Conservation (phyloP, 2,888 invertebrate genomes). For the Smittia aterrima region DNA sequence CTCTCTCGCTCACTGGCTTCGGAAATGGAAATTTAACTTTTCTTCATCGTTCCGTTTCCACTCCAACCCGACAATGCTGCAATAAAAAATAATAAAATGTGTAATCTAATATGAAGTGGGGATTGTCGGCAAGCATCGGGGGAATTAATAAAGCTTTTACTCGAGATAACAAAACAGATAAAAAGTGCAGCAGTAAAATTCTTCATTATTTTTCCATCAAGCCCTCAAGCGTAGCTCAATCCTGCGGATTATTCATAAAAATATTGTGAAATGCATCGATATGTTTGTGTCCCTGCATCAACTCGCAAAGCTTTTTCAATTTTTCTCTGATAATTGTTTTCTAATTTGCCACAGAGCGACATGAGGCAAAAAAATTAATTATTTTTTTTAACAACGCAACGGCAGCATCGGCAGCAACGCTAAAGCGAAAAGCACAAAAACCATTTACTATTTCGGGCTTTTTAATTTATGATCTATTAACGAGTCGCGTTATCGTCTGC, state of each 20-base stretch:
- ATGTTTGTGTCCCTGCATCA: neutral
- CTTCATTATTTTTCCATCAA: constrained; percentile 10
- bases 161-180: neutral
- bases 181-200: constrained; percentile 1
- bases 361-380: neutral
- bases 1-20: neutral
- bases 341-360: neutral
- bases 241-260: too few relatives aligned
- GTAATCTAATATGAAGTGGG: neutral
- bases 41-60: neutral
- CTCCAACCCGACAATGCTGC: neutral
- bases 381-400: neutral
- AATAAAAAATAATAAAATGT: neutral
- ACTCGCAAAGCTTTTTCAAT: neutral
- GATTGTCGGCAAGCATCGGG: neutral
- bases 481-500: constrained; percentile 3
- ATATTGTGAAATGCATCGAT: neutral
- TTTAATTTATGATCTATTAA: constrained; percentile 11
- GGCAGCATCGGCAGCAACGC: neutral
- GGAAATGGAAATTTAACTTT: constrained; percentile 6
- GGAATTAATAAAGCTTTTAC: constrained; percentile 4
- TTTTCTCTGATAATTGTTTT: neutral
- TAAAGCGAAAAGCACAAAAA: neutral
- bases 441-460: neutral
- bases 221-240: neutral